Evolutionary conservation across 1,140 invertebrate species (phyloP), one percentile per base, ranked within the genome.

Genomic region (Melipona quadrifasciata): DNA sequence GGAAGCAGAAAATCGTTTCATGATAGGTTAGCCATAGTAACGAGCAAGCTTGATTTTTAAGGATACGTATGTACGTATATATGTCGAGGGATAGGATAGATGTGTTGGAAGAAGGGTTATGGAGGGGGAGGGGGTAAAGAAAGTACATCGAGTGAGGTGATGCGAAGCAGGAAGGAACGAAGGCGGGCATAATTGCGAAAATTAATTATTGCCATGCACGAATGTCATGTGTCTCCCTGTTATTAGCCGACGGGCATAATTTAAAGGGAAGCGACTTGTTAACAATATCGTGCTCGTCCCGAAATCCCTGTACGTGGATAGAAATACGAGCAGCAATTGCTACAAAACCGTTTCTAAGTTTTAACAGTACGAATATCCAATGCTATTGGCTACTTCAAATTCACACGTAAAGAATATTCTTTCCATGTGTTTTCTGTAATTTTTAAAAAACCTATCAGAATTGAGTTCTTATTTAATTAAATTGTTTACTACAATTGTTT

Each of bases 131-230:
- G 64, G 55, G 47, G 53, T 55, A 24, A 53, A 75, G 68, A 51
- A 53, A 51, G 71, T 64, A 31, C 16, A 83, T 61, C 57, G 34
- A 61, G 84, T 47, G 80, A 83, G 65, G 68, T 57, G 81, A 64
- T 47, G 51, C 27, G 80, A 82, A 64, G 27, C 77, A 85, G 72
- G 70, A 89, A 71, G 85, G 71, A 77, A 79, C 83, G 86, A 83
- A 74, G 76, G 81, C 83, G 85, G 85, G 87, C 83, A 90, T 93
- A 93, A 94, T 94, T 93, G 91, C 87, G 92, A 92, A 93, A 94
- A 94, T 95, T 94, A 94, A 94, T 94, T 94, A 94, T 93, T 92
- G 89, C 90, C 92, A 86, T 91, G 91, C 92, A 93, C 93, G 91
- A 93, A 93, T 93, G 93, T 94, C 93, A 93, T 92, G 91, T 90